These are phyloP conservation scores for Eonycteris spelaea DNA, from an alignment of 2,113 vertebrate genomes.

Conservation along the genomic window DNA sequence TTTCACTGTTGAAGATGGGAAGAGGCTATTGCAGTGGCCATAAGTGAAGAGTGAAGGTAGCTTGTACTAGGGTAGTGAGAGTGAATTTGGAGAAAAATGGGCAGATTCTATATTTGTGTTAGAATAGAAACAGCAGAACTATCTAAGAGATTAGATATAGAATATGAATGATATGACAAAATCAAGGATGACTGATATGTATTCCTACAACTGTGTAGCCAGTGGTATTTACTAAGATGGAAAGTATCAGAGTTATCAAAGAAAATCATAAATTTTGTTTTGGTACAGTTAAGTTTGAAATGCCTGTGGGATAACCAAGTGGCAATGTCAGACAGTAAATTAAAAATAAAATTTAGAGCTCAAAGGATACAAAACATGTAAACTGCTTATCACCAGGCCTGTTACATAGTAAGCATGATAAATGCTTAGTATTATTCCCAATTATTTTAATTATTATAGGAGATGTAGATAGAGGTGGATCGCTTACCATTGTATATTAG, in stretches of 20 bases:
- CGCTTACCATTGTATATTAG: not conserved
- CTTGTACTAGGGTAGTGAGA: not conserved
- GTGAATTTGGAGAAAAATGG: not conserved
- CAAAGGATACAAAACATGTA: not conserved
- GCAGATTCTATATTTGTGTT: not conserved
- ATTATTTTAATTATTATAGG: not conserved
- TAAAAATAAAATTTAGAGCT: not conserved
- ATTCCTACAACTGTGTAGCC: not conserved
- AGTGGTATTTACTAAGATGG: not conserved
- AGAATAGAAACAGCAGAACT: not conserved
- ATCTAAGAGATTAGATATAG: not conserved
- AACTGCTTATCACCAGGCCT: not conserved
- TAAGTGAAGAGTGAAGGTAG: not conserved
- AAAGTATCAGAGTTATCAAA: not conserved
- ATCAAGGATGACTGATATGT: not conserved
- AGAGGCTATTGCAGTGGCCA: too few relatives aligned
- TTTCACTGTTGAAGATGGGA: not conserved
- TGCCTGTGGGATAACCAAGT: not conserved
- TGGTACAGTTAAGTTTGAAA: not conserved
- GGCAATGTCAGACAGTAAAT: not conserved
- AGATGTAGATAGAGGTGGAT: not conserved
- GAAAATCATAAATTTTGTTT: not conserved
- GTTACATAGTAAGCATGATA: not conserved
- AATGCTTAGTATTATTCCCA: not conserved
- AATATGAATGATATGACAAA: not conserved